phyloP scores from a whole-genome alignment of 2,888 invertebrate genomes.

The Deilephila elpenor region DNA sequence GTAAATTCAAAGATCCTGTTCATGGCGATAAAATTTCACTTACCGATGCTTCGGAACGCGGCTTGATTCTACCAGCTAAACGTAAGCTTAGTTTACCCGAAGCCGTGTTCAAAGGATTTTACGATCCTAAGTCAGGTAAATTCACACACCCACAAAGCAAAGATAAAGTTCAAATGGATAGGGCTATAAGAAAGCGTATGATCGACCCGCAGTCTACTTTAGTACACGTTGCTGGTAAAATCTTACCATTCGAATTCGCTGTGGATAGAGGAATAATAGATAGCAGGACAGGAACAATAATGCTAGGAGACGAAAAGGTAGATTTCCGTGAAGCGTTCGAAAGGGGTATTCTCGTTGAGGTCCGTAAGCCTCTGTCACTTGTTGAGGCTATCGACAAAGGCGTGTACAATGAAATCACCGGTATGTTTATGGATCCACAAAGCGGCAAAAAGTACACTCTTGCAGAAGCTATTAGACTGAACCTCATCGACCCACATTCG shows the following conservation, averaged over 20 bases:
- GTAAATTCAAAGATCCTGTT: slow-evolving; percentile 91
- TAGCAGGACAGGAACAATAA: slow-evolving; percentile 88
- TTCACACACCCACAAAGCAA: slow-evolving; percentile 92
- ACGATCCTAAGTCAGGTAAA: slow-evolving; percentile 93
- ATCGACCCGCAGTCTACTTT: slow-evolving; percentile 94
- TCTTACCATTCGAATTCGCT: slow-evolving; percentile 93
- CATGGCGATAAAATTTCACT: slow-evolving; percentile 90
- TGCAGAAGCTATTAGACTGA: slow-evolving; percentile 91
- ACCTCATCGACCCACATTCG: slow-evolving; percentile 93
- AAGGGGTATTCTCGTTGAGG: slow-evolving; percentile 91
- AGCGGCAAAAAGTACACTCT: slow-evolving; percentile 91
- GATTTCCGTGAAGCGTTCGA: slow-evolving; percentile 95
- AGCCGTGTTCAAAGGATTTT: slow-evolving; percentile 96
- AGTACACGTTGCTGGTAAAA: slow-evolving; percentile 91
- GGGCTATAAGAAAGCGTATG: slow-evolving; percentile 93
- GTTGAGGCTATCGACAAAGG: slow-evolving; percentile 93
- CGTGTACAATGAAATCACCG: slow-evolving; percentile 90
- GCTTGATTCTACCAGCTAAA: slow-evolving; percentile 92
- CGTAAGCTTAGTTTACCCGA: slow-evolving; percentile 93
- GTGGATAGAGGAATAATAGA: slow-evolving; percentile 91
- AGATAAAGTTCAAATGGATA: slow-evolving; percentile 91
- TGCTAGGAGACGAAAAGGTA: slow-evolving; percentile 86
- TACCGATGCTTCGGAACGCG: slow-evolving; percentile 93
- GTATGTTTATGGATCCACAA: slow-evolving; percentile 92
- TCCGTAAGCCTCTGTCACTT: slow-evolving; percentile 91